Evolutionary conservation across 2,888 invertebrate species (phyloP).

Genomic region (Drosophila multiciliata): DNA sequence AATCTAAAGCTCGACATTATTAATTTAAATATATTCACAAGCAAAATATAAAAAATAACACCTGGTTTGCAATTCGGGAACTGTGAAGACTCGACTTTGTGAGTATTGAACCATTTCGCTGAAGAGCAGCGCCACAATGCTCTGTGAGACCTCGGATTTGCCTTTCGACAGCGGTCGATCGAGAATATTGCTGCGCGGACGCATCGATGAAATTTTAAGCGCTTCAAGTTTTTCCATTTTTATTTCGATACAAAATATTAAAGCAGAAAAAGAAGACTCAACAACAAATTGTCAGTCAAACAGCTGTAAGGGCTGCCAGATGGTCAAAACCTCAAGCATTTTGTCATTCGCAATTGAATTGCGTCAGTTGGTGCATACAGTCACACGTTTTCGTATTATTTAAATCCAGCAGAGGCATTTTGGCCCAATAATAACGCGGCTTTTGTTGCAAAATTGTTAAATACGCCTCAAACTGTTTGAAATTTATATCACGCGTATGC

Average conservation of each 20-base stretch:
- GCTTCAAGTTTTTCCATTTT: slow-evolving; percentile 84
- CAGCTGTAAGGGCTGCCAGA: slow-evolving; percentile 47
- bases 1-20: slow-evolving; percentile 87
- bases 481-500: slow-evolving; percentile 54
- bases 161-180: slow-evolving; percentile 97
- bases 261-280: slow-evolving; percentile 3
- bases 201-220: slow-evolving; percentile 83
- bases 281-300: slow-evolving; percentile 17
- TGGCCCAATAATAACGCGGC: slow-evolving; percentile 66
- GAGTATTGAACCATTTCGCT: slow-evolving; percentile 99
- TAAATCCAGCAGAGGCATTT: slow-evolving; percentile 30
- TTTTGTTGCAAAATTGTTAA: slow-evolving; percentile 61
- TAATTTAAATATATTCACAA: background rate
- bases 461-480: slow-evolving; percentile 71
- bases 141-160: slow-evolving; percentile 95
- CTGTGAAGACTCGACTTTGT: slow-evolving; percentile 97
- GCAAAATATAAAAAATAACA: slow-evolving; percentile 82
- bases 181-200: slow-evolving; percentile 87
- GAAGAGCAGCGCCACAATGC: slow-evolving; percentile 97
- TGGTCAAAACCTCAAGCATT: background rate
- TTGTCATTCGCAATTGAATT: background rate
- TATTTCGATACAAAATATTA: slow-evolving; percentile 27
- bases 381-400: slow-evolving; percentile 29
- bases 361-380: background rate
- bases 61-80: slow-evolving; percentile 97